These are phyloP conservation scores for Macrosiphum euphorbiae DNA, from an alignment of 2,888 invertebrate species.

Conservation along the genomic window DNA sequence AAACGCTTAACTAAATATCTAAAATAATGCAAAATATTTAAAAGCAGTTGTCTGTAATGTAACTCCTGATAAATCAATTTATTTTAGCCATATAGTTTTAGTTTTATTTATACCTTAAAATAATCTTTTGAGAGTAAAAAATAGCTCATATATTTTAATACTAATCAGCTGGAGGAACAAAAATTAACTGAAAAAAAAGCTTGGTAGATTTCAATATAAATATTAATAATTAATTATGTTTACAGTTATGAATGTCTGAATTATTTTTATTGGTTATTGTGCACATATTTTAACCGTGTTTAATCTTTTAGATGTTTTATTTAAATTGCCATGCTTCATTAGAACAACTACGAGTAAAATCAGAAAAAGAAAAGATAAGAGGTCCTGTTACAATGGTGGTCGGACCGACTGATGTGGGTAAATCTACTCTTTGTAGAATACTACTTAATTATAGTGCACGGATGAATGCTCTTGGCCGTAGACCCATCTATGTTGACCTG, in stretches of 20 bases:
- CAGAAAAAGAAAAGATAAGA: slow-evolving; percentile 79
- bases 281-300: not conserved
- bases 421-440: slow-evolving; percentile 89
- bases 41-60: not conserved
- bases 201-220: not conserved
- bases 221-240: not conserved
- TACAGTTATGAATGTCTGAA: not conserved
- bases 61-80: not conserved
- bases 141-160: not conserved
- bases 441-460: slow-evolving; percentile 96
- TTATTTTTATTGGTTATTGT: not conserved
- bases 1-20: no score
- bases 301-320: slow-evolving; percentile 78
- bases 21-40: not conserved
- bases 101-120: not conserved
- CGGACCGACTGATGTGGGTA: slow-evolving; percentile 96
- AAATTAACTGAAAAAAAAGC: not conserved
- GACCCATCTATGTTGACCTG: slow-evolving; percentile 93
- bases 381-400: slow-evolving; percentile 92
- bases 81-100: not conserved
- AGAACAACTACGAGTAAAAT: slow-evolving; percentile 87
- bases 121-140: not conserved
- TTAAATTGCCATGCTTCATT: slow-evolving; percentile 95
- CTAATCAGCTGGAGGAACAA: not conserved
- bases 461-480: slow-evolving; percentile 76